Conservation (phyloP, 1,140 invertebrate species). For the Anoplolepis gracilipes region DNA sequence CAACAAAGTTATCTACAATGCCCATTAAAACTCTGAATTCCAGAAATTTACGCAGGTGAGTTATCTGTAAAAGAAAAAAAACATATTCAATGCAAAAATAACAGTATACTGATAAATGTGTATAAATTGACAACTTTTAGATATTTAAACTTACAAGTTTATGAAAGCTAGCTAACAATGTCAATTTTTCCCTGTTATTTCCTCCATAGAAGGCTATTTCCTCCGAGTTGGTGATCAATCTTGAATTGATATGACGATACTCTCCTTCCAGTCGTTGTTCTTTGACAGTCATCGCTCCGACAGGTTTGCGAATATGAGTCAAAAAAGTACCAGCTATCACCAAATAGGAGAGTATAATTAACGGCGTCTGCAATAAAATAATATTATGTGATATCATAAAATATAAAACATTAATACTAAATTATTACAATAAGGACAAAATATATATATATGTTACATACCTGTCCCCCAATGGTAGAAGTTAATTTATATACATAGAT, state of each 20-base stretch:
- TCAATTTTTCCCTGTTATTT: slow-evolving; percentile 95
- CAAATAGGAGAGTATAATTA: slow-evolving; percentile 94
- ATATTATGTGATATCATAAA: background rate
- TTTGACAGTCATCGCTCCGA: slow-evolving; percentile 94
- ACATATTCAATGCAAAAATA: background rate
- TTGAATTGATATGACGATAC: slow-evolving; percentile 98
- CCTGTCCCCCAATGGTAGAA: slow-evolving; percentile 92
- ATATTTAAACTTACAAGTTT: slow-evolving; percentile 92
- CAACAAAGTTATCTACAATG: slow-evolving; percentile 97
- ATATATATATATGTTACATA: slow-evolving; percentile 79
- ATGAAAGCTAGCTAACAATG: slow-evolving; percentile 94
- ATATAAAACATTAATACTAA: background rate
- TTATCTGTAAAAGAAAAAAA: slow-evolving; percentile 85
- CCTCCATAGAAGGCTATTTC: slow-evolving; percentile 99
- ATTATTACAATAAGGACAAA: background rate
- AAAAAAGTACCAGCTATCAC: slow-evolving; percentile 93
- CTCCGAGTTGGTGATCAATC: slow-evolving; percentile 98
- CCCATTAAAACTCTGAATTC: slow-evolving; percentile 97
- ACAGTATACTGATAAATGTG: background rate
- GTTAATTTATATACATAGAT: slow-evolving; percentile 97
- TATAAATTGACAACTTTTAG: background rate
- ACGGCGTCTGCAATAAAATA: slow-evolving; percentile 90
- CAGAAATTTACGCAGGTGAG: slow-evolving; percentile 95
- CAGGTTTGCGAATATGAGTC: slow-evolving; percentile 93
- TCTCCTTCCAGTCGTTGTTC: slow-evolving; percentile 99